These are phyloP conservation scores for Schizopygopsis malacanthus DNA, from an alignment of 2,797 vertebrate species.

Conservation along the genomic window DNA sequence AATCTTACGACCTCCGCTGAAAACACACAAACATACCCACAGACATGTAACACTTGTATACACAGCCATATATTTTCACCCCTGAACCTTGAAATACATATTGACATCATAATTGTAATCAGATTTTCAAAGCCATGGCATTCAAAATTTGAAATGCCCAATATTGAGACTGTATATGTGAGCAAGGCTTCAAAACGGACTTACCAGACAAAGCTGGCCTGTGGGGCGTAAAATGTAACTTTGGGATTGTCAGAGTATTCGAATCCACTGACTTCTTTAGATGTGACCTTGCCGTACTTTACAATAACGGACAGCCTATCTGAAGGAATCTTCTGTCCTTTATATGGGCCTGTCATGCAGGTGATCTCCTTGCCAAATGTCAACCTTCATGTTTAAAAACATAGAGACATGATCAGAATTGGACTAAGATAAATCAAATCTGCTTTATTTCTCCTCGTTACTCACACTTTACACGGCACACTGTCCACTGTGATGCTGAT, in stretches of 20 bases:
- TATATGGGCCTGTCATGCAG: conserved; percentile 72
- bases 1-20: conserved; percentile 91
- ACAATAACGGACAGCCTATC: conserved; percentile 62
- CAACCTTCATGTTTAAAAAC: conserved; percentile 66
- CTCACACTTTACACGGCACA: conserved; percentile 88
- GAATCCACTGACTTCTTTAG: conserved; percentile 63
- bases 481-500: conserved; percentile 78
- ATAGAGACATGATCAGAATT: conserved; percentile 47
- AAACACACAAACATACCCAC: conserved; percentile 52
- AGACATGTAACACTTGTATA: background rate
- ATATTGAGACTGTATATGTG: background rate
- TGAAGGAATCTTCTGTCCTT: conserved; percentile 63
- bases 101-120: background rate
- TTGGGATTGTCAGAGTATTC: conserved; percentile 76
- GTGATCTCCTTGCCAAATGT: conserved; percentile 70
- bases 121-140: background rate
- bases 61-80: background rate
- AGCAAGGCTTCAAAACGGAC: conserved; percentile 23
- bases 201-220: conserved; percentile 75
- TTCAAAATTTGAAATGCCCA: background rate
- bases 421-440: background rate
- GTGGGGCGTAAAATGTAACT: conserved; percentile 63
- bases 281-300: conserved; percentile 74
- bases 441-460: conserved; percentile 30
- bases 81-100: background rate